phyloP scores from a whole-genome alignment of 1,140 invertebrate species.

The Heliconius congener region DNA sequence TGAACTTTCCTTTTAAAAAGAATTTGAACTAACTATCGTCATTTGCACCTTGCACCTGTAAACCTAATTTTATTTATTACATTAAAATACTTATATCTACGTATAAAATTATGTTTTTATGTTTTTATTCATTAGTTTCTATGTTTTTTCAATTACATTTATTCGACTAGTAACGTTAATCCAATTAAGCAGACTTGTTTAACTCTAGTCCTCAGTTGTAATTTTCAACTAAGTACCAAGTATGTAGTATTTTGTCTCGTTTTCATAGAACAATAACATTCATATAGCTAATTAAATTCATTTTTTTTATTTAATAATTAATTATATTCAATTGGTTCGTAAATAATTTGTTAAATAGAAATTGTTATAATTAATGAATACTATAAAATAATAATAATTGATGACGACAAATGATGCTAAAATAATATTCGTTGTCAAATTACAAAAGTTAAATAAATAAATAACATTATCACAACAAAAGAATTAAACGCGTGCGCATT shows the following conservation, averaged over 20 bases:
- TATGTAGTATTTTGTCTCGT: neutral
- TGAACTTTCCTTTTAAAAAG: too few relatives aligned
- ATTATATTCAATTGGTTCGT: neutral
- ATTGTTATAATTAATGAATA: too few relatives aligned
- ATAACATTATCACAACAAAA: neutral
- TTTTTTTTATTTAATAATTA: neutral
- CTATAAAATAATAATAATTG: too few relatives aligned
- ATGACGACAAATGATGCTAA: neutral
- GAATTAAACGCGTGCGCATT: conserved; percentile 1
- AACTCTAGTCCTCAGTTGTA: neutral
- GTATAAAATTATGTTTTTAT: too few relatives aligned
- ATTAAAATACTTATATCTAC: too few relatives aligned
- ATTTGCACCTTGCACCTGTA: too few relatives aligned
- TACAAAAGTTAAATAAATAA: neutral
- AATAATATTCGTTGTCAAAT: neutral
- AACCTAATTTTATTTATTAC: too few relatives aligned
- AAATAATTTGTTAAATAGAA: neutral
- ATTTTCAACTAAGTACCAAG: neutral
- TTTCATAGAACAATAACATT: neutral
- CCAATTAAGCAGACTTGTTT: conserved; percentile 20
- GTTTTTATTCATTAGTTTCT: too few relatives aligned
- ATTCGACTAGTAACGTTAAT: conserved; percentile 16
- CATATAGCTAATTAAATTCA: too few relatives aligned
- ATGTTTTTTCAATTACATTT: neutral
- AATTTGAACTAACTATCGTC: too few relatives aligned